phyloP scores from a whole-genome alignment of 2,113 vertebrate species.

The Megaleporinus macrocephalus region DNA sequence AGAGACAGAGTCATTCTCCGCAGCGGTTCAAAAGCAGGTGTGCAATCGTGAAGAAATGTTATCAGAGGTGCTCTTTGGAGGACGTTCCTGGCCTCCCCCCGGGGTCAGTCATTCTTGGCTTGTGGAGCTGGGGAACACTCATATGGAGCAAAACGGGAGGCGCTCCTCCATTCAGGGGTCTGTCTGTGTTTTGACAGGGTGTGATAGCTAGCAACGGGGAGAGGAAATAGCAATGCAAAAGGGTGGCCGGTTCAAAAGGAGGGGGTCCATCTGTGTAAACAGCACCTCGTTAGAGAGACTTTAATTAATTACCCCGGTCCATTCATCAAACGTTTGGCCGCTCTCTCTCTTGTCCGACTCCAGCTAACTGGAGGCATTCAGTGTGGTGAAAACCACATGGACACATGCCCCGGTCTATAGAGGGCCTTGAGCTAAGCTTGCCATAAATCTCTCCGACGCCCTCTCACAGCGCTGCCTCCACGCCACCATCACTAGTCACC shows the following conservation, averaged over 20 bases:
- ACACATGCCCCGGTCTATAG: constrained; percentile 17
- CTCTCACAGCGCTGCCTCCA: constrained; percentile 38
- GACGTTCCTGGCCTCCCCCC: constrained; percentile 8
- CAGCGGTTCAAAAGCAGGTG: constrained; percentile 8
- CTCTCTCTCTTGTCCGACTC: constrained; percentile 17
- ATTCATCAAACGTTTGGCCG: constrained; percentile 50
- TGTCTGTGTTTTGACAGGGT: constrained; percentile 60
- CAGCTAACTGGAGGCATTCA: constrained; percentile 42
- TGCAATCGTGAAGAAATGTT: constrained; percentile 16
- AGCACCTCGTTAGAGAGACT: constrained; percentile 63
- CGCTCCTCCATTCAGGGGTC: constrained; percentile 51
- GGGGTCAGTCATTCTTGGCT: constrained; percentile 39
- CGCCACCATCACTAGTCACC: constrained; percentile 33
- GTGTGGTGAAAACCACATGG: constrained; percentile 46
- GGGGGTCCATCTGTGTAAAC: constrained; percentile 74
- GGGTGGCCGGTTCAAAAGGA: constrained; percentile 65
- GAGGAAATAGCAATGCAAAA: constrained; percentile 64
- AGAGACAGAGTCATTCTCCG: constrained; percentile 5
- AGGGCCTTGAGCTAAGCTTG: constrained; percentile 16
- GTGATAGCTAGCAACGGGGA: constrained; percentile 62
- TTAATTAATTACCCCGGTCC: constrained; percentile 66
- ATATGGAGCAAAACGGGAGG: constrained; percentile 53
- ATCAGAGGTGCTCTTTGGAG: constrained; percentile 4
- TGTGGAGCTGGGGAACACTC: constrained; percentile 1
- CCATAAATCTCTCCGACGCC: constrained; percentile 52